A percentile compares a stretch with the other conserved stretches of the same genome.
These are phyloP conservation scores for Cephus pulcher DNA, from an alignment of 2,888 invertebrate species.

Conservation along the genomic window DNA sequence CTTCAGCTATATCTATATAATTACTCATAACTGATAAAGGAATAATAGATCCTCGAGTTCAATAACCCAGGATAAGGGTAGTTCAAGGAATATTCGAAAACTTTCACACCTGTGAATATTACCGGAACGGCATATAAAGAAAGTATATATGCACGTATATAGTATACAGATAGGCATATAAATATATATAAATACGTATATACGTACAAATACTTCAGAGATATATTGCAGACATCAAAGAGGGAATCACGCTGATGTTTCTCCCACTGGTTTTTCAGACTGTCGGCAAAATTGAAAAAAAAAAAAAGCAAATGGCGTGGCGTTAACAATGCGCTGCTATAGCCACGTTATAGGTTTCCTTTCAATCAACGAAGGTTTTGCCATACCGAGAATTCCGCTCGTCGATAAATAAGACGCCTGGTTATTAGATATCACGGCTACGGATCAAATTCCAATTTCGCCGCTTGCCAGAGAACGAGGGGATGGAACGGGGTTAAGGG, in stretches of 20 bases:
- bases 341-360: slow-evolving; percentile 1
- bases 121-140: background rate
- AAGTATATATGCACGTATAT: background rate
- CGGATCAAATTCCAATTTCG: slow-evolving; percentile 52
- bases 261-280: background rate
- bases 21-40: background rate
- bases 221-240: background rate
- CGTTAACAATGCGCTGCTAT: background rate
- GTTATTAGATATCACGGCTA: slow-evolving; percentile 47
- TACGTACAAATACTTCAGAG: background rate
- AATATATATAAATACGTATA: background rate
- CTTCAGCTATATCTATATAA: background rate
- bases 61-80: background rate
- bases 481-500: background rate
- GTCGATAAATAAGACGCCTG: slow-evolving; percentile 44
- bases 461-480: slow-evolving; percentile 1
- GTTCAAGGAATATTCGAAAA: background rate
- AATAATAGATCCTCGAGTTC: background rate
- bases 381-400: slow-evolving; percentile 23
- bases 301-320: background rate
- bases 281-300: background rate
- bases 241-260: background rate
- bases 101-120: background rate
- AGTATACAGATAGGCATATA: background rate
- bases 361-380: slow-evolving; percentile 1